phyloP scores from a whole-genome alignment of 2,888 invertebrate genomes.

The Notocelia uddmanniana region DNA sequence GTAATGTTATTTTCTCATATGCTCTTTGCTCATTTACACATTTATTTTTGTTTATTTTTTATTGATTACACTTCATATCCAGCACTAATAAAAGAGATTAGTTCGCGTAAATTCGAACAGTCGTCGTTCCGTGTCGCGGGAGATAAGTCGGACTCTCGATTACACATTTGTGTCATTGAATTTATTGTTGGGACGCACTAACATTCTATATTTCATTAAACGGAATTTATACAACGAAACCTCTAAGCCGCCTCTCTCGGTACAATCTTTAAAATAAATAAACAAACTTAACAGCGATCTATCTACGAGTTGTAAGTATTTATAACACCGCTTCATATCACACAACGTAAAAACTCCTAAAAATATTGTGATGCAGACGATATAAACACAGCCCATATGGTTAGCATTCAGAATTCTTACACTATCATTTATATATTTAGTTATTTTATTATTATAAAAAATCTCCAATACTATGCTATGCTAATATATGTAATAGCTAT shows the following conservation, averaged over 20 bases:
- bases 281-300: slow-evolving; percentile 37
- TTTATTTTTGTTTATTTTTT: neutral
- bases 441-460: slow-evolving; percentile 44
- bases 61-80: neutral
- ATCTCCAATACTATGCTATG: slow-evolving; percentile 46
- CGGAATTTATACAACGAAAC: neutral
- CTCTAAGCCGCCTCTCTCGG: neutral
- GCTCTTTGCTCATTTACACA: too few species aligned
- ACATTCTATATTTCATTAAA: neutral
- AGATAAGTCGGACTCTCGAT: neutral
- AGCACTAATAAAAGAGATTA: slow-evolving; percentile 8
- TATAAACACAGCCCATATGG: slow-evolving; percentile 50
- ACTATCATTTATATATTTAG: slow-evolving; percentile 24
- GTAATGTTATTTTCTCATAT: neutral
- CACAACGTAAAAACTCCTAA: slow-evolving; percentile 50
- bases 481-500: slow-evolving; percentile 55
- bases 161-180: too few species aligned
- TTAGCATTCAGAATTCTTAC: slow-evolving; percentile 37
- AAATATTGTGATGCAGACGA: slow-evolving; percentile 72
- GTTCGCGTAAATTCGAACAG: neutral
- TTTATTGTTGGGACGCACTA: neutral
- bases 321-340: slow-evolving; percentile 36
- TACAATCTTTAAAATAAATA: slow-evolving; percentile 23
- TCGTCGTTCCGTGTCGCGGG: neutral
- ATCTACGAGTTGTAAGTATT: slow-evolving; percentile 32